Evolutionary conservation across 2,888 invertebrate genomes (phyloP).

Genomic region (Brachypterus glaber): DNA sequence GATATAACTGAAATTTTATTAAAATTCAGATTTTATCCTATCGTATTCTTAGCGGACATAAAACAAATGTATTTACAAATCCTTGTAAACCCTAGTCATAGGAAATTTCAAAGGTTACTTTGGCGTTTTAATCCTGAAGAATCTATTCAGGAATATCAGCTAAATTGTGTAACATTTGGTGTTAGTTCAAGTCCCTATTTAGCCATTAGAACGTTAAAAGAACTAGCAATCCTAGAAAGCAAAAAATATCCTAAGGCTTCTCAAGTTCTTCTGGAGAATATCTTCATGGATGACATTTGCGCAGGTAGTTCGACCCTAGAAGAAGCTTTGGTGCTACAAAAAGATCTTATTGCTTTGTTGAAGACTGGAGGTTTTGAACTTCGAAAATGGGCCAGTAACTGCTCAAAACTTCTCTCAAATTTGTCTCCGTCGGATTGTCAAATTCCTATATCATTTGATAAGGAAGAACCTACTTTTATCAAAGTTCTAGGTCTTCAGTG

Average conservation of each 20-base stretch:
- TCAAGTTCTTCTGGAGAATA: not conserved
- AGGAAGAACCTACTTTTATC: no score
- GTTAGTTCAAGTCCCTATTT: slow-evolving; percentile 6
- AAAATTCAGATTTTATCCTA: no score
- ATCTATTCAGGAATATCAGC: slow-evolving; percentile 8
- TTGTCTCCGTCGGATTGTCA: no score
- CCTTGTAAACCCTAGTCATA: slow-evolving; percentile 1
- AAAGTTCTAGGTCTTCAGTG: slow-evolving; percentile 10
- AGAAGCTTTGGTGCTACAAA: slow-evolving; percentile 4
- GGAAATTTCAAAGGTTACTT: slow-evolving; percentile 11
- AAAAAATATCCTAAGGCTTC: slow-evolving; percentile 5
- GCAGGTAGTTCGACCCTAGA: not conserved
- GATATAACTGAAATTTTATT: no score
- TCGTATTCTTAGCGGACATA: no score
- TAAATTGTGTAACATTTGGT: slow-evolving; percentile 12
- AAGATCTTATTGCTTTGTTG: slow-evolving; percentile 5
- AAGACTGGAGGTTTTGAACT: slow-evolving; percentile 8
- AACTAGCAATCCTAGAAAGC: slow-evolving; percentile 4
- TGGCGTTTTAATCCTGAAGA: slow-evolving; percentile 10
- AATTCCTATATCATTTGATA: no score
- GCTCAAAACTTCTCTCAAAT: no score
- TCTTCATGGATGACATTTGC: slow-evolving; percentile 9
- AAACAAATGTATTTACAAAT: slow-evolving; percentile 13
- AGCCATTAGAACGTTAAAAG: slow-evolving; percentile 6
- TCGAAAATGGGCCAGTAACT: slow-evolving; percentile 14